Base-by-base conservation (phyloP, 2,113 vertebrate species). In the Gallinago media region DNA sequence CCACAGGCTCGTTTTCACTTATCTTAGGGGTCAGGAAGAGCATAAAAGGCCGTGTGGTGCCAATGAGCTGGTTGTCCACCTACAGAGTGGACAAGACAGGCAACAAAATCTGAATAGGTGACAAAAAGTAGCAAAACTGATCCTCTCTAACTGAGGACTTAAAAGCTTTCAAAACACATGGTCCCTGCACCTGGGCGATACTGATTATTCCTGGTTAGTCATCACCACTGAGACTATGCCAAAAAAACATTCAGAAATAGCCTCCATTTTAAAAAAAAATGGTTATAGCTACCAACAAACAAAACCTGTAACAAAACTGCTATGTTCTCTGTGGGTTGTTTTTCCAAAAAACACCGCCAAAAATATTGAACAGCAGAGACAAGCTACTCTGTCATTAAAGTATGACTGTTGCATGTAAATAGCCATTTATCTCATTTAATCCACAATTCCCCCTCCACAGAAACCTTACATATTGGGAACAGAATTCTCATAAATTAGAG, bases 11-110 rank as follows among this genome's bases (percentile, higher is more conserved):
- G 14, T 97, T 98, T 67, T 99, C 99, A 13, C 70, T 97, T 67
- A 97, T 98, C 92, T 44, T 90, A 10, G 99, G 99, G 0, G 99
- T 99, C 94, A 99, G 98, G 11, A 98, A 99, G 40, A 99, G 98
- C 98, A 99, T 98, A 61, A 99, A 99, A 10, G 99, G 99, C 84
- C 98, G 98, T 4, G 99, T 99, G 93, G 99, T 99, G 7, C 99
- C 99, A 50, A 99, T 98, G 34, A 99, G 98, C 95, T 99, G 99
- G 97, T 99, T 99, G 96, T 99, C 99, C 92, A 99, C 99, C 99
- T 99, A 84, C 54, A 87, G 38, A 70, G 16, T 2, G 22, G 81
- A 46, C 11, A 84, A 75, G 42, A 61, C 27, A 90, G 38, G 52
- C 21, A 66, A 74, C 6, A 79, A 27, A 62, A 68, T 0, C 56